phyloP scores from a whole-genome alignment of 2,113 vertebrate species.

The Oostethus manadensis region DNA sequence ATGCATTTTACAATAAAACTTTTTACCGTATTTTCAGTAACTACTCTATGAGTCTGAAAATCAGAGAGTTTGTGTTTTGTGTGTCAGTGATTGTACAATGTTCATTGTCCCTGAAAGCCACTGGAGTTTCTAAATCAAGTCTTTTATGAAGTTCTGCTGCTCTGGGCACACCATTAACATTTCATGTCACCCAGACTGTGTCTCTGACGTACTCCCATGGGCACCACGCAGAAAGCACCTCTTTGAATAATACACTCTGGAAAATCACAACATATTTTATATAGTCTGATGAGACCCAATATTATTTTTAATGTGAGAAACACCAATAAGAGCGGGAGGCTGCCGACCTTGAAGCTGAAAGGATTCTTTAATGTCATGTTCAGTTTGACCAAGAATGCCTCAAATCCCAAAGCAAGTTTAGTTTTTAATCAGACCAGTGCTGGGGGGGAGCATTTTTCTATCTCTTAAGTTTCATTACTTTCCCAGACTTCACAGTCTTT shows the following conservation, averaged over 20 bases:
- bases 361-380: conserved; percentile 5
- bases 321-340: not conserved
- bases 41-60: conserved; percentile 1
- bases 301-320: not conserved
- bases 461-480: conserved; percentile 65
- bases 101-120: conserved; percentile 50
- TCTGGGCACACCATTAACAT: conserved; percentile 66
- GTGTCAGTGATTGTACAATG: conserved; percentile 23
- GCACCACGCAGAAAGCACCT: conserved; percentile 25
- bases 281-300: conserved; percentile 4
- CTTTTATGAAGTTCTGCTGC: conserved; percentile 64
- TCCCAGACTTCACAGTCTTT: conserved; percentile 50
- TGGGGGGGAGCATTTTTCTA: conserved; percentile 16
- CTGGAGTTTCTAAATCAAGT: conserved; percentile 57
- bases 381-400: conserved; percentile 28
- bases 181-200: conserved; percentile 57
- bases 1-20: conserved; percentile 24
- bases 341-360: conserved; percentile 6
- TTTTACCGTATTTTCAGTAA: conserved; percentile 29
- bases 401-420: conserved; percentile 14
- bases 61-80: conserved; percentile 8
- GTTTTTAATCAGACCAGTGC: conserved; percentile 30
- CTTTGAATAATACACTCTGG: conserved; percentile 40
- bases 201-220: conserved; percentile 40
- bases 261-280: conserved; percentile 17